phyloP scores from a whole-genome alignment of 2,113 vertebrate genomes.

The Ranitomeya imitator region DNA sequence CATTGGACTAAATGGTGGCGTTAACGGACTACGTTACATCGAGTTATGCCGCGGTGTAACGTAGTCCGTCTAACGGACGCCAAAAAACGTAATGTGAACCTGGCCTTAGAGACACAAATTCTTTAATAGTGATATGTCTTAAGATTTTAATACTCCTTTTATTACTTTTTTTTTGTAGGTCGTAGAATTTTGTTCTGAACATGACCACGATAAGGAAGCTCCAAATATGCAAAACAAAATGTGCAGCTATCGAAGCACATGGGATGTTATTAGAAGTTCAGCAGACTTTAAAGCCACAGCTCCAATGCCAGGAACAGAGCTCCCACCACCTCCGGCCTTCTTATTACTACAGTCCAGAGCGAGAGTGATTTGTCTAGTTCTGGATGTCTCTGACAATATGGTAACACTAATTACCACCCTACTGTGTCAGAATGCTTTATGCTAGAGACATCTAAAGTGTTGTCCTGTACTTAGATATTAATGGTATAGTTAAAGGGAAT shows the following conservation, averaged over 20 bases:
- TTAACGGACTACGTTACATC: too few relatives aligned
- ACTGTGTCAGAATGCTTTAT: neutral
- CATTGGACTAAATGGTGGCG: too few relatives aligned
- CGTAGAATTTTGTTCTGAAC: constrained; percentile 69
- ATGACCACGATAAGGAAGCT: constrained; percentile 69
- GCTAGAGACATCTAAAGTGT: too few relatives aligned
- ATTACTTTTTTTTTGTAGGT: constrained; percentile 62
- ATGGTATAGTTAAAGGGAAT: too few relatives aligned
- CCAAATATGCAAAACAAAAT: constrained; percentile 72
- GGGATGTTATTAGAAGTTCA: constrained; percentile 69
- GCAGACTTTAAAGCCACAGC: constrained; percentile 62
- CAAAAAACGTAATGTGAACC: too few relatives aligned
- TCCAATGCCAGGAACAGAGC: constrained; percentile 20
- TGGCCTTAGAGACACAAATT: neutral
- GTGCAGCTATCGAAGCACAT: constrained; percentile 67
- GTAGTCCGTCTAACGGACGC: too few relatives aligned
- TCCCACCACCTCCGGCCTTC: constrained; percentile 61
- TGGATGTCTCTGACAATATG: constrained; percentile 74
- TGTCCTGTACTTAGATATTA: too few relatives aligned
- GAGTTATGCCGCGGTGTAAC: too few relatives aligned
- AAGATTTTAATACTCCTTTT: neutral
- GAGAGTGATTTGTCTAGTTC: constrained; percentile 69
- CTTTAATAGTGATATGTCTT: neutral
- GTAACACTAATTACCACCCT: constrained; percentile 60
- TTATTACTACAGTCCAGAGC: constrained; percentile 62